These are phyloP conservation scores for Panulirus ornatus DNA, from an alignment of 1,140 invertebrate genomes.

Conservation along the genomic window DNA sequence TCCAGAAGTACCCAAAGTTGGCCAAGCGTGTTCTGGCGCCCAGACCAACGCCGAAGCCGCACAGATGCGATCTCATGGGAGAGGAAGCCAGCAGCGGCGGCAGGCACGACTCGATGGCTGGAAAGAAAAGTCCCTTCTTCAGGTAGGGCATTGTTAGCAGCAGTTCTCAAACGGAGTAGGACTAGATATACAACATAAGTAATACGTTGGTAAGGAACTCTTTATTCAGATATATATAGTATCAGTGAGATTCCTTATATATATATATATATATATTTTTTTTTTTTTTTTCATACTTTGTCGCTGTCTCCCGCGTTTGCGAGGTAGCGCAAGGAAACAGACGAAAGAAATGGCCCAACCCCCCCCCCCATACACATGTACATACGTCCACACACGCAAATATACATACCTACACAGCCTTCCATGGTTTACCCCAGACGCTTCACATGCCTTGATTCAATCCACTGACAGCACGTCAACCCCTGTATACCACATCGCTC, in stretches of 20 bases:
- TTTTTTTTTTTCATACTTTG: too few relatives aligned
- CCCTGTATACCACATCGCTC: too few relatives aligned
- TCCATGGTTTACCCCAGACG: too few relatives aligned
- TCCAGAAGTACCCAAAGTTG: slow-evolving; percentile 90
- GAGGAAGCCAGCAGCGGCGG: not conserved
- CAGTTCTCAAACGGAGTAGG: too few relatives aligned
- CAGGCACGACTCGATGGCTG: not conserved
- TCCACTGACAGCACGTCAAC: too few relatives aligned
- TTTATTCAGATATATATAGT: not conserved
- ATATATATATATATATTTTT: not conserved
- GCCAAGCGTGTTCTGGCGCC: slow-evolving; percentile 80
- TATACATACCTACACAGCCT: too few relatives aligned
- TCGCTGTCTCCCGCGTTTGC: too few relatives aligned
- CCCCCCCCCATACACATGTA: too few relatives aligned
- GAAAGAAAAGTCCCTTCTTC: slow-evolving; percentile 66
- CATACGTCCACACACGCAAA: too few relatives aligned
- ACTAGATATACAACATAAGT: not conserved
- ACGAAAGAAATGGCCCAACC: too few relatives aligned
- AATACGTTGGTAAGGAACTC: not conserved
- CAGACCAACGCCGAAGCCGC: slow-evolving; percentile 50
- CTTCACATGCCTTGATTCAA: too few relatives aligned
- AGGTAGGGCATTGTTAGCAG: slow-evolving; percentile 19
- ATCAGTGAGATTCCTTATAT: not conserved
- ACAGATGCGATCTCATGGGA: slow-evolving; percentile 28
- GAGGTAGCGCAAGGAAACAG: too few relatives aligned